Base-by-base conservation (phyloP, 2,797 vertebrate species). In the Pangasius sanitwongsei region DNA sequence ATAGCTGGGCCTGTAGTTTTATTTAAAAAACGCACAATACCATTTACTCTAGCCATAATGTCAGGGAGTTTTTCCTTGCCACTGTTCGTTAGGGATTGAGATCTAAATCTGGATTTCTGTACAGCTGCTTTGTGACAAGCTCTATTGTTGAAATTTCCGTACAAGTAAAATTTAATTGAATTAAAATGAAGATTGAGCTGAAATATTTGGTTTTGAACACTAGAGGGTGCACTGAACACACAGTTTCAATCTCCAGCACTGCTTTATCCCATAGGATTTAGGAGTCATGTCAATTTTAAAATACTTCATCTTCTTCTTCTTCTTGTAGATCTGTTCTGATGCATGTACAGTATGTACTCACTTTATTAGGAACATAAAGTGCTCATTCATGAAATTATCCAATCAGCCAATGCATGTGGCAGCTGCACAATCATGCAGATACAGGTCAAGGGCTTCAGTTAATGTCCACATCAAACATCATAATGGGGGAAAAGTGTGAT, bases 151-250 rank as follows among this genome's bases (percentile, higher is more conserved):
- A 82, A 82, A 37, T 82, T 20, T 59, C 48, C 18, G 8, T 7
- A n/a, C 13, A 9, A 59, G 20, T 44, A 61, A 23, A 83, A 28
- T 44, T 41, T 0, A 57, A 55, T 8, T 0, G n/a, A 37, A 81
- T 59, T 31, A 3, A 80, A 34, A 3, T 57, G 31, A 9, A 59
- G 28, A 8, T 34, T 57, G 44, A 48, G 44, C 67, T 87, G 82
- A 69, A 82, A 25, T 83, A 57, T 63, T 74, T 80, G 18, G 7
- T 61, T 83, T 16, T 80, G 44, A 90, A 81, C 88, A 86, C 77
- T 20, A 86, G 88, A 78, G 18, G 88, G 85, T 44, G 63, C 67
- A n/a, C 41, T 86, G 85, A 67, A 48, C 23, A 31, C 83, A 86
- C 18, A 59, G 25, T 80, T 81, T 53, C 20, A 34, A 28, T 61